These are phyloP conservation scores for Solea senegalensis DNA, from an alignment of 2,113 vertebrate species.

Conservation along the genomic window DNA sequence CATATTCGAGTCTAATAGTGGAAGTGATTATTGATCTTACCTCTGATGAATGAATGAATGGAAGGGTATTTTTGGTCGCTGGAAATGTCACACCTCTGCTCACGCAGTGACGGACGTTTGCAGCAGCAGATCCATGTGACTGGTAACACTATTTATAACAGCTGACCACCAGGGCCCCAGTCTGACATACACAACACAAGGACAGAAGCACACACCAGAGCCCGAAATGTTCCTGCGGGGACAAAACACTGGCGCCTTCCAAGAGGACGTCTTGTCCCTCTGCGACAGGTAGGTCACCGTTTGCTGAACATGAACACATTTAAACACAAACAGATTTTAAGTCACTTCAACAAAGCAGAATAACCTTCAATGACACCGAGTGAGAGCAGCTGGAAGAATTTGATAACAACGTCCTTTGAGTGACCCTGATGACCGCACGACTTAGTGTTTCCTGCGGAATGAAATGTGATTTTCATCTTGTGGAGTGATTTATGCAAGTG, in stretches of 20 bases:
- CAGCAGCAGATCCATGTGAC: conserved; percentile 74
- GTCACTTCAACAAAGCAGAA: not conserved
- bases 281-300: conserved; percentile 67
- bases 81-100: conserved; percentile 61
- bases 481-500: too few relatives aligned
- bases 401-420: not conserved
- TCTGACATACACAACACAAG: conserved; percentile 68
- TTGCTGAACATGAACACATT: not conserved
- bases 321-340: not conserved
- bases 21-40: conserved; percentile 16
- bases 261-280: conserved; percentile 36
- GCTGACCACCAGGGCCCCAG: conserved; percentile 42
- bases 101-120: conserved; percentile 44
- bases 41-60: conserved; percentile 4
- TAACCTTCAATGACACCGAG: conserved; percentile 28
- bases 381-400: not conserved
- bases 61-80: conserved; percentile 48
- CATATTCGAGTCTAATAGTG: too few relatives aligned
- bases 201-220: conserved; percentile 60
- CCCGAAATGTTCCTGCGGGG: conserved; percentile 50
- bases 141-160: conserved; percentile 79
- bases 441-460: too few relatives aligned
- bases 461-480: too few relatives aligned
- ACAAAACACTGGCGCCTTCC: conserved; percentile 49
- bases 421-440: not conserved